Evolutionary conservation across 2,797 vertebrate species (phyloP).

Genomic region (Pempheris klunzingeri): DNA sequence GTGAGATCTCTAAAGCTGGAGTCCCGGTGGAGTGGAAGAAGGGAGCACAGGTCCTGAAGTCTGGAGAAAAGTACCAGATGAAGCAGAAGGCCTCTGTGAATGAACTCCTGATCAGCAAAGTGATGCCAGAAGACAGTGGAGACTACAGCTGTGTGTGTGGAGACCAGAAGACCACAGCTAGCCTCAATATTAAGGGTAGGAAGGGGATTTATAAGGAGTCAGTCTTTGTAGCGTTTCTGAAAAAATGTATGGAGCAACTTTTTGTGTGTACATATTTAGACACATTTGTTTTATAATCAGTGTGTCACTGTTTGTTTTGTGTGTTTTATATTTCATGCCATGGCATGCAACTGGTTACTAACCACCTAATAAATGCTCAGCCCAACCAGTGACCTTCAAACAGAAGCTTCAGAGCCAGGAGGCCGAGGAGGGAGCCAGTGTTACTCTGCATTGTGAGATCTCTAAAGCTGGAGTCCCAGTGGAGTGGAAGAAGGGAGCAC

Average conservation of each 20-base stretch:
- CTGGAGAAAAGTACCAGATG: slow-evolving; percentile 81
- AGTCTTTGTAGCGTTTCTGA: slow-evolving; percentile 4
- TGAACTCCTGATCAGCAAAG: slow-evolving; percentile 78
- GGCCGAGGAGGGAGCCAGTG: slow-evolving; percentile 61
- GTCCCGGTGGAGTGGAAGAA: slow-evolving; percentile 83
- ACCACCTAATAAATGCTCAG: slow-evolving; percentile 66
- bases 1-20: slow-evolving; percentile 18
- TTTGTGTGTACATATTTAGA: too few species aligned
- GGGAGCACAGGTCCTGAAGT: slow-evolving; percentile 71
- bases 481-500: slow-evolving; percentile 85
- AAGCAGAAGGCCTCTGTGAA: slow-evolving; percentile 74
- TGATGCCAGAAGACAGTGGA: slow-evolving; percentile 71
- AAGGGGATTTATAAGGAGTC: neutral
- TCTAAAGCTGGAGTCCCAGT: slow-evolving; percentile 72
- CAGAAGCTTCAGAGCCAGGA: slow-evolving; percentile 77
- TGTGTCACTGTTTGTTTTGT: neutral
- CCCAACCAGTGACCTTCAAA: slow-evolving; percentile 81
- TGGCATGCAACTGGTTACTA: neutral
- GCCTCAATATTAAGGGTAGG: slow-evolving; percentile 9
- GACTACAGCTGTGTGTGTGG: slow-evolving; percentile 84
- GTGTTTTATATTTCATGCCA: neutral
- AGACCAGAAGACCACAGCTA: slow-evolving; percentile 76
- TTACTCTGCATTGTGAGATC: slow-evolving; percentile 74
- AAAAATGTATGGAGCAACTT: neutral
- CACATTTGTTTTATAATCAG: neutral